Evolutionary conservation across 1,140 invertebrate genomes (phyloP).

Genomic region (Papilio machaon): DNA sequence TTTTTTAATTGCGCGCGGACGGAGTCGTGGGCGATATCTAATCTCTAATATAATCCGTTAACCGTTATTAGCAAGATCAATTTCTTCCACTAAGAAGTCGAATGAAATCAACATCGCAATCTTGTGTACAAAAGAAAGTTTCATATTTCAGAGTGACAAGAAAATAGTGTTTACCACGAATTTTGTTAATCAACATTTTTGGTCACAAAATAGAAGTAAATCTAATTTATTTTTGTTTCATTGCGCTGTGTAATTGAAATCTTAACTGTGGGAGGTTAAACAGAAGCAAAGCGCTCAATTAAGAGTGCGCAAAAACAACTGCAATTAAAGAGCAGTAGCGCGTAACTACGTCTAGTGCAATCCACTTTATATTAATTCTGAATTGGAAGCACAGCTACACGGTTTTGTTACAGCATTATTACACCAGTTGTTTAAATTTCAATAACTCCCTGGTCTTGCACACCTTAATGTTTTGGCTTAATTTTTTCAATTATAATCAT

Average conservation of each 20-base stretch:
- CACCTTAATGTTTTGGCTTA: too few species aligned
- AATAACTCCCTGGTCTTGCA: neutral
- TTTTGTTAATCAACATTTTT: neutral
- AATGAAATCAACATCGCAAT: neutral
- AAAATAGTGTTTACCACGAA: neutral
- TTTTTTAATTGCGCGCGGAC: too few species aligned
- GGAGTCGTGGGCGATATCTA: too few species aligned
- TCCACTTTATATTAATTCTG: conserved; percentile 12
- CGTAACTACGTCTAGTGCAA: neutral
- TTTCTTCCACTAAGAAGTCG: too few species aligned
- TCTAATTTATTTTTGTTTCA: neutral
- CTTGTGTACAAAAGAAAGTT: neutral
- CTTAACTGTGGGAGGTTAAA: neutral
- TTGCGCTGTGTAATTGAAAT: conserved; percentile 8
- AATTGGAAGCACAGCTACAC: neutral
- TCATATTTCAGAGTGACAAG: neutral
- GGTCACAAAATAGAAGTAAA: neutral
- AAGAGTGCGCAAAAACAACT: neutral
- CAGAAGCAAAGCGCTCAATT: conserved; percentile 19
- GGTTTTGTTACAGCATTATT: neutral
- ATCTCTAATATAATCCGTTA: too few species aligned
- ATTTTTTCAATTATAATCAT: too few species aligned
- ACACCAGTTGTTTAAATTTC: neutral
- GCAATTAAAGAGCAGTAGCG: conserved; percentile 1
- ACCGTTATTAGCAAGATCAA: too few species aligned